phyloP scores from a whole-genome alignment of 2,888 invertebrate species.

The Lithophane ornitopus region DNA sequence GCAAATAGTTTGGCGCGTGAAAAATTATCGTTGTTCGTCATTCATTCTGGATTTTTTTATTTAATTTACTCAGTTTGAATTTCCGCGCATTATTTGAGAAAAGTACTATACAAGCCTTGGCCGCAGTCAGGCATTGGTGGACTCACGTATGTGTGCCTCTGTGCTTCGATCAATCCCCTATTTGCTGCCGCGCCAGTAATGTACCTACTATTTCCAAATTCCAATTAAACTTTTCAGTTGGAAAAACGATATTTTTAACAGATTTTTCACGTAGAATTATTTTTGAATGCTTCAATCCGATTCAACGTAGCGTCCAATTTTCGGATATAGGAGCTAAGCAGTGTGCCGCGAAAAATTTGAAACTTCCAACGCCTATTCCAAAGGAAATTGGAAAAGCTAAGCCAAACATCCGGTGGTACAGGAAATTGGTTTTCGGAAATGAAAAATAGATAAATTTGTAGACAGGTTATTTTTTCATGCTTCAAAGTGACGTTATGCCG shows the following conservation, averaged over 20 bases:
- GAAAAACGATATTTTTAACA: not conserved
- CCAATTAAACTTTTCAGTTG: not conserved
- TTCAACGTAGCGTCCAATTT: slow-evolving; percentile 57
- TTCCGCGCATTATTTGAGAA: too few relatives aligned
- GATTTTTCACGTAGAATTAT: slow-evolving; percentile 37
- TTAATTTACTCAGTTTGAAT: too few relatives aligned
- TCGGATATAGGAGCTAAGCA: slow-evolving; percentile 57
- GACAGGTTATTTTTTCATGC: slow-evolving; percentile 30
- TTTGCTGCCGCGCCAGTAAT: too few relatives aligned
- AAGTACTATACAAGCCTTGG: too few relatives aligned
- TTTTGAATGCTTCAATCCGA: slow-evolving; percentile 45
- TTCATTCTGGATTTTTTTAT: too few relatives aligned
- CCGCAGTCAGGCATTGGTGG: too few relatives aligned
- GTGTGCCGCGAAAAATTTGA: slow-evolving; percentile 70
- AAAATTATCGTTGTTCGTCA: too few relatives aligned
- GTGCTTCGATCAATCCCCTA: too few relatives aligned
- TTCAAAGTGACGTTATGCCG: not conserved
- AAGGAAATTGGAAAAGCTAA: slow-evolving; percentile 86
- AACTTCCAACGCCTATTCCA: slow-evolving; percentile 76
- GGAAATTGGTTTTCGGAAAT: slow-evolving; percentile 85
- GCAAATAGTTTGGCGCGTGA: too few relatives aligned
- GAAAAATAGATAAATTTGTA: slow-evolving; percentile 76
- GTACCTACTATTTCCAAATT: not conserved
- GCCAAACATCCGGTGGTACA: slow-evolving; percentile 81
- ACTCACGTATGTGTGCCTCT: too few relatives aligned